These are phyloP conservation scores for Mastacembelus armatus DNA, from an alignment of 2,797 vertebrate genomes.

Conservation along the genomic window DNA sequence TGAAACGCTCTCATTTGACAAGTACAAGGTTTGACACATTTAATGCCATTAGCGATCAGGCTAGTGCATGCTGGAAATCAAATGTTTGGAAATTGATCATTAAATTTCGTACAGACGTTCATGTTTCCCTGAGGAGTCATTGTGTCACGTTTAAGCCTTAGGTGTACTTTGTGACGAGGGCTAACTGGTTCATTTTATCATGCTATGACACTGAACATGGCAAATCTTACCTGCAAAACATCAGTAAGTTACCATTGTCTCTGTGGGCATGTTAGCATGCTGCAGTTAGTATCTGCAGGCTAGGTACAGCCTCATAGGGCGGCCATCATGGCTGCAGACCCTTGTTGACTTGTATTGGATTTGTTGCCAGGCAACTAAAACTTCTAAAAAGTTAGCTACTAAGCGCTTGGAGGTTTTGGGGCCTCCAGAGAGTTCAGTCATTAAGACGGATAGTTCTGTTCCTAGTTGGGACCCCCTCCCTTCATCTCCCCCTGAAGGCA, in stretches of 20 bases:
- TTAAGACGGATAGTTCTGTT: constrained; percentile 50
- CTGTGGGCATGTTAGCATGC: neutral
- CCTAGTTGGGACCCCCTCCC: constrained; percentile 38
- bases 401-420: constrained; percentile 20
- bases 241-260: neutral
- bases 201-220: neutral
- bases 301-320: neutral
- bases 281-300: neutral
- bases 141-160: too few species aligned
- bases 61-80: neutral
- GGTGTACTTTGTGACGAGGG: neutral
- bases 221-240: too few species aligned
- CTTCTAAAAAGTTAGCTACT: constrained; percentile 24
- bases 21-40: neutral
- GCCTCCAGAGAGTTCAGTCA: constrained; percentile 32
- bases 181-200: neutral
- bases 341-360: constrained; percentile 37
- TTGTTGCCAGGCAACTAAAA: constrained; percentile 56
- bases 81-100: neutral
- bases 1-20: neutral
- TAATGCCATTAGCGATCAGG: neutral
- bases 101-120: neutral
- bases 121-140: too few species aligned
- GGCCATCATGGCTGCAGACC: constrained; percentile 1
- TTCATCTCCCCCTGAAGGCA: constrained; percentile 40